phyloP scores from a whole-genome alignment of 2,113 vertebrate genomes.

The Falcunculus frontatus region DNA sequence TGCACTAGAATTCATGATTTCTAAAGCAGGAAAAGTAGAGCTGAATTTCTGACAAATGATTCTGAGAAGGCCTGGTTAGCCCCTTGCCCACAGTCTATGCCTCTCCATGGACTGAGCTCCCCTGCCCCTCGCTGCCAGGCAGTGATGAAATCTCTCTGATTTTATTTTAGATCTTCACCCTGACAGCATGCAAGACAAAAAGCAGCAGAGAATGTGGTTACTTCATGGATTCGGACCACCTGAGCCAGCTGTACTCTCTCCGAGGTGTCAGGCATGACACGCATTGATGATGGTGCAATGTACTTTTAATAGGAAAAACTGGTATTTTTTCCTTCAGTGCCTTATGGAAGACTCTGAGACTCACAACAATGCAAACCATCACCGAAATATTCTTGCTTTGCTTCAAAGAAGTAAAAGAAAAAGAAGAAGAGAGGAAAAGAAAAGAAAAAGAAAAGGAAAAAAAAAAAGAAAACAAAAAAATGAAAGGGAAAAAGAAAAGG shows the following conservation, averaged over 20 bases:
- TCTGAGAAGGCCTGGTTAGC: background rate
- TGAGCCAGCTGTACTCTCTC: conserved; percentile 81
- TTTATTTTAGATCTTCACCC: conserved; percentile 69
- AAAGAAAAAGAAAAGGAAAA: conserved; percentile 39
- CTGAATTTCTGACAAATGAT: background rate
- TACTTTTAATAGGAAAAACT: conserved; percentile 90
- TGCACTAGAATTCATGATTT: background rate
- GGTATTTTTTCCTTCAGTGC: conserved; percentile 94
- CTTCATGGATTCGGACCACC: conserved; percentile 77
- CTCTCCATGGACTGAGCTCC: background rate
- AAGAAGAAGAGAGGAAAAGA: background rate
- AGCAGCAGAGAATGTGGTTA: conserved; percentile 79
- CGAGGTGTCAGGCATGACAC: conserved; percentile 79
- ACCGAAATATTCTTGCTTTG: conserved; percentile 89
- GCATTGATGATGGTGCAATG: conserved; percentile 90
- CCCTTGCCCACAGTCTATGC: background rate
- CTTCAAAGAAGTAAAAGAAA: conserved; percentile 80
- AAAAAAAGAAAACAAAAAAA: conserved; percentile 57
- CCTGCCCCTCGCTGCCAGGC: background rate
- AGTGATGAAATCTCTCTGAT: conserved; percentile 31
- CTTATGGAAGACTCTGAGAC: conserved; percentile 97
- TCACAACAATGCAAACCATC: conserved; percentile 96
- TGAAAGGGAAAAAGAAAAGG: conserved; percentile 52
- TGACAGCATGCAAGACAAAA: conserved; percentile 66
- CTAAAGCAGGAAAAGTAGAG: background rate